Evolutionary conservation across 2,113 vertebrate species (phyloP).

Genomic region (Platichthys stellatus): DNA sequence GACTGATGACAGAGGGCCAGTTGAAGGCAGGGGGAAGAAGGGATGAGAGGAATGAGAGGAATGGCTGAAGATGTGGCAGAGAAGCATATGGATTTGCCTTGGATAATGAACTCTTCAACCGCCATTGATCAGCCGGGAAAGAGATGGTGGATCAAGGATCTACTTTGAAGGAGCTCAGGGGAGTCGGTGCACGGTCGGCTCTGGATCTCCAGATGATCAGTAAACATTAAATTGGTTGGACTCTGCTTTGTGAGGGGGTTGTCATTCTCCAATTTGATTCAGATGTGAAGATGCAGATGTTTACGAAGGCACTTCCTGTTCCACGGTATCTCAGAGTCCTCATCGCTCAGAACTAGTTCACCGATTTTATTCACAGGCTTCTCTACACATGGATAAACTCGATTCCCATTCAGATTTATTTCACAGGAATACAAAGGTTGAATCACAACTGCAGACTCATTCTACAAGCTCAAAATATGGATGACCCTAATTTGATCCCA

Average conservation of each 20-base stretch:
- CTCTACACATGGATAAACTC: no score
- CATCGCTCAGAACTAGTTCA: no score
- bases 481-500: not conserved
- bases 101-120: constrained; percentile 77
- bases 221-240: constrained; percentile 52
- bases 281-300: not conserved
- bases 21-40: constrained; percentile 63
- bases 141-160: constrained; percentile 54
- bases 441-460: not conserved
- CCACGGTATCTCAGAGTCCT: no score
- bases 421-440: not conserved
- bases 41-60: constrained; percentile 62
- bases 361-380: no score
- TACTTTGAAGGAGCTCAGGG: constrained; percentile 46
- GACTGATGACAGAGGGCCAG: constrained; percentile 78
- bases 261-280: not conserved
- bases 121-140: constrained; percentile 65
- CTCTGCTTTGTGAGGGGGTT: not conserved
- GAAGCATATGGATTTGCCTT: constrained; percentile 67
- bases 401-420: not conserved
- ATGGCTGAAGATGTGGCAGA: constrained; percentile 52
- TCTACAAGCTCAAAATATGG: not conserved
- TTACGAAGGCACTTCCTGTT: no score
- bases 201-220: constrained; percentile 46
- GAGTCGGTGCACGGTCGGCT: constrained; percentile 46